Evolutionary conservation across 23 tunicate species (phyloP).

Genomic region (Ascidia mentula): DNA sequence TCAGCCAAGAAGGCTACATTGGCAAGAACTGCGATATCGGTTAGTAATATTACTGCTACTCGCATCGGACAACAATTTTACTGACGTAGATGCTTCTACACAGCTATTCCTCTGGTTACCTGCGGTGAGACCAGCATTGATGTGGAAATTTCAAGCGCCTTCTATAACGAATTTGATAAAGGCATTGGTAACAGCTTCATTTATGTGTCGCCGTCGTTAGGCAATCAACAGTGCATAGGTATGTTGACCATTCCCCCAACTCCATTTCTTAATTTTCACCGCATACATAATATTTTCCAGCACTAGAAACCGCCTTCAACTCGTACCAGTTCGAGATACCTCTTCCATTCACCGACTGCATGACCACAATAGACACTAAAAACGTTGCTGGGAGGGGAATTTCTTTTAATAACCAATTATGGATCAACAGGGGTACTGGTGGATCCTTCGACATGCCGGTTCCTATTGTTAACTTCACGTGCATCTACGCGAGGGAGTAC

Average conservation of each 20-base stretch:
- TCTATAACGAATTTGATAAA: constrained; percentile 44
- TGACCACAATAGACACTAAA: neutral
- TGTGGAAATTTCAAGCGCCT: constrained; percentile 1
- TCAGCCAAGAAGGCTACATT: constrained; percentile 26
- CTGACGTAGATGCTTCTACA: neutral
- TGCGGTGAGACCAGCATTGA: constrained; percentile 24
- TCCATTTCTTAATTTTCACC: neutral
- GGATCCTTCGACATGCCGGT: constrained; percentile 25
- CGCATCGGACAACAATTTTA: neutral
- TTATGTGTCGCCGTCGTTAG: constrained; percentile 14
- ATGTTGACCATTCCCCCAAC: neutral
- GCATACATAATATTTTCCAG: neutral
- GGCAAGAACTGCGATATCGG: constrained; percentile 44
- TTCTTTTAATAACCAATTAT: neutral
- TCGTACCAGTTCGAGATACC: neutral
- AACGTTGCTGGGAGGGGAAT: neutral
- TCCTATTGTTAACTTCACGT: constrained; percentile 32
- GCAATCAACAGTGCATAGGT: neutral
- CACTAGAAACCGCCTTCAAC: neutral
- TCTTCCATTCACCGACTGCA: constrained; percentile 13
- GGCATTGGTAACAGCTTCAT: constrained; percentile 34
- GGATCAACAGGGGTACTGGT: constrained; percentile 8
- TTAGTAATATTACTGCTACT: neutral
- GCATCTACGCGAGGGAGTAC: constrained; percentile 27
- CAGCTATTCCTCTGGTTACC: constrained; percentile 29